A percentile compares a stretch with the other conserved stretches of the same genome.
phyloP scores from a whole-genome alignment of 1,140 invertebrate genomes.

The Ceratina australensis region DNA sequence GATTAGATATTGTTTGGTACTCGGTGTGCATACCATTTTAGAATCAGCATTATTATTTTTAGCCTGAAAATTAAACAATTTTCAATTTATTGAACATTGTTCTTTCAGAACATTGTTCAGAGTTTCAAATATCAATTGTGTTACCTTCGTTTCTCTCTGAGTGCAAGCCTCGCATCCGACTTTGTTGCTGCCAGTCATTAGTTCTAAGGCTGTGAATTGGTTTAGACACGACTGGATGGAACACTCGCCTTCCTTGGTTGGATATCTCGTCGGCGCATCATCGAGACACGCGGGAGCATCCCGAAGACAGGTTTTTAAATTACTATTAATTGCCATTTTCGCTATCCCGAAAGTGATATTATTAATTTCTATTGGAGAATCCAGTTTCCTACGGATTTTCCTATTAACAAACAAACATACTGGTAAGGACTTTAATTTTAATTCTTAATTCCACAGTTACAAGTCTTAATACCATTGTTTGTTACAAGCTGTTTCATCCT shows the following conservation, averaged over 20 bases:
- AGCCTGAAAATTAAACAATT: slow-evolving; percentile 26
- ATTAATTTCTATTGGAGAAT: slow-evolving; percentile 39
- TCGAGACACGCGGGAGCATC: slow-evolving; percentile 50
- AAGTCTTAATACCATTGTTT: too few relatives aligned
- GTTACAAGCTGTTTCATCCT: too few relatives aligned
- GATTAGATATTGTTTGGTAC: slow-evolving; percentile 95
- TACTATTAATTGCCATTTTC: slow-evolving; percentile 41
- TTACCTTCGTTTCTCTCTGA: slow-evolving; percentile 82
- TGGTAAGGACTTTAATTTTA: not conserved
- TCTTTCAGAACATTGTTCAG: too few relatives aligned
- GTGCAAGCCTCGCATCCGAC: slow-evolving; percentile 95
- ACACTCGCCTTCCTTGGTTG: slow-evolving; percentile 88
- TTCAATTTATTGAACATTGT: not conserved
- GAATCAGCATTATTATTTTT: slow-evolving; percentile 78
- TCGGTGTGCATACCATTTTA: slow-evolving; percentile 92
- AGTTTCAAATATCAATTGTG: not conserved
- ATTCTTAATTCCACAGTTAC: not conserved
- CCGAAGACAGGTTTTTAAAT: too few relatives aligned
- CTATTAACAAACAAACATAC: not conserved
- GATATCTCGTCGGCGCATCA: slow-evolving; percentile 80
- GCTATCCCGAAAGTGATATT: slow-evolving; percentile 61
- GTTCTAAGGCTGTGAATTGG: slow-evolving; percentile 93
- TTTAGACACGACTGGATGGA: slow-evolving; percentile 93
- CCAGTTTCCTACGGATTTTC: slow-evolving; percentile 15
- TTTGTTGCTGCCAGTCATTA: slow-evolving; percentile 94